Evolutionary conservation across 2,888 invertebrate genomes (phyloP).

Genomic region (Hyposoter didymator): DNA sequence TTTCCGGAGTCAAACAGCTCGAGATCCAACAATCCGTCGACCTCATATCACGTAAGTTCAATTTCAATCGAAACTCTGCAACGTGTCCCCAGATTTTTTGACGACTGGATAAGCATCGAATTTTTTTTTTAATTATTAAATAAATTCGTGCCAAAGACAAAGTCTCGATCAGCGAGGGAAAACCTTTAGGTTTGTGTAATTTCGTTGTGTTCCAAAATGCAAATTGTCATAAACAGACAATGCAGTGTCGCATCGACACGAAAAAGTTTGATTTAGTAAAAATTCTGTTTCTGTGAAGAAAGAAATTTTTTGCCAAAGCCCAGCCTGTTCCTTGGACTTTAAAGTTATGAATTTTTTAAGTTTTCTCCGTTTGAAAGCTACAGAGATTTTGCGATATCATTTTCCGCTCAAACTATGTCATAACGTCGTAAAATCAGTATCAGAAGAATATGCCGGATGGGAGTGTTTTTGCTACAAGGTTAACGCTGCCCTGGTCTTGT

Average conservation of each 20-base stretch:
- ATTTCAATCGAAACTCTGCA: neutral
- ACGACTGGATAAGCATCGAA: neutral
- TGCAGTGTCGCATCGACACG: too few relatives aligned
- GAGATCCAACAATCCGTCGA: slow-evolving; percentile 93
- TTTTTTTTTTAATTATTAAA: neutral
- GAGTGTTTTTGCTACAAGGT: slow-evolving; percentile 1
- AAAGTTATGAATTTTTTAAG: neutral
- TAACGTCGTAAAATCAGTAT: slow-evolving; percentile 5
- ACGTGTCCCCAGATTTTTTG: neutral
- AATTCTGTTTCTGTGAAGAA: too few relatives aligned
- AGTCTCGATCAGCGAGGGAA: too few relatives aligned
- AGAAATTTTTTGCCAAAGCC: too few relatives aligned
- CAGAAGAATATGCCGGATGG: neutral
- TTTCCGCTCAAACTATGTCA: neutral
- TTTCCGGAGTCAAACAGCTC: slow-evolving; percentile 88
- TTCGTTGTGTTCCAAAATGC: too few relatives aligned
- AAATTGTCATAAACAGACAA: too few relatives aligned
- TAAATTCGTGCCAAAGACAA: too few relatives aligned
- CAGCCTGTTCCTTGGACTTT: too few relatives aligned
- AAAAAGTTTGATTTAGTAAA: too few relatives aligned
- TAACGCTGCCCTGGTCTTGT: neutral
- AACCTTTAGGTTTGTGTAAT: too few relatives aligned
- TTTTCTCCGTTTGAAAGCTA: neutral
- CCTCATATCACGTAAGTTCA: slow-evolving; percentile 66
- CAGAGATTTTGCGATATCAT: neutral